Evolutionary conservation across 2,888 invertebrate genomes (phyloP).

Genomic region (Metellina segmentata): DNA sequence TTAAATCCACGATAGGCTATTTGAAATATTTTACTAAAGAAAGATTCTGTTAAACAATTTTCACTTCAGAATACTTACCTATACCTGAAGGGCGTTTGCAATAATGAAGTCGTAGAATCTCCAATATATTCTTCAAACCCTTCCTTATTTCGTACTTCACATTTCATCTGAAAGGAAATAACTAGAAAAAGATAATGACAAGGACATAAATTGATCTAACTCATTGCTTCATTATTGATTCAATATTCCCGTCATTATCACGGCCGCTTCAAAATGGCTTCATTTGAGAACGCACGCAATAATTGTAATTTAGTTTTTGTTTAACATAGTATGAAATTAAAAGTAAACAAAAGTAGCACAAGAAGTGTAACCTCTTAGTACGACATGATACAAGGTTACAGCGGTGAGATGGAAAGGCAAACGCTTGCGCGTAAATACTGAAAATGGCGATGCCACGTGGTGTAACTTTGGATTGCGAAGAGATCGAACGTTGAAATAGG

Average conservation of each 20-base stretch:
- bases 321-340: neutral
- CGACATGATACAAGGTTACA: too few species aligned
- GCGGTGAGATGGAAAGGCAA: too few species aligned
- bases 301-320: neutral
- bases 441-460: too few species aligned
- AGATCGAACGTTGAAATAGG: too few species aligned
- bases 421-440: too few species aligned
- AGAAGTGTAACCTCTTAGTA: neutral
- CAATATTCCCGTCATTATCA: neutral
- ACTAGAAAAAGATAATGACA: too few species aligned
- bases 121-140: conserved; percentile 72
- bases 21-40: too few species aligned
- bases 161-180: conserved; percentile 63
- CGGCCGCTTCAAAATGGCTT: neutral
- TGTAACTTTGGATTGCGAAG: too few species aligned
- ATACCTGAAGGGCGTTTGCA: conserved; percentile 62
- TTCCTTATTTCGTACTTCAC: conserved; percentile 71
- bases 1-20: too few species aligned
- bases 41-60: too few species aligned
- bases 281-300: neutral
- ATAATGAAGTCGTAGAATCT: conserved; percentile 48
- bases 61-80: conserved; percentile 30
- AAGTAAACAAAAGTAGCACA: neutral
- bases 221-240: too few species aligned
- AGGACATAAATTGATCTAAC: too few species aligned